Conservation (phyloP, 2,113 vertebrate species). For the Bombycilla garrulus region DNA sequence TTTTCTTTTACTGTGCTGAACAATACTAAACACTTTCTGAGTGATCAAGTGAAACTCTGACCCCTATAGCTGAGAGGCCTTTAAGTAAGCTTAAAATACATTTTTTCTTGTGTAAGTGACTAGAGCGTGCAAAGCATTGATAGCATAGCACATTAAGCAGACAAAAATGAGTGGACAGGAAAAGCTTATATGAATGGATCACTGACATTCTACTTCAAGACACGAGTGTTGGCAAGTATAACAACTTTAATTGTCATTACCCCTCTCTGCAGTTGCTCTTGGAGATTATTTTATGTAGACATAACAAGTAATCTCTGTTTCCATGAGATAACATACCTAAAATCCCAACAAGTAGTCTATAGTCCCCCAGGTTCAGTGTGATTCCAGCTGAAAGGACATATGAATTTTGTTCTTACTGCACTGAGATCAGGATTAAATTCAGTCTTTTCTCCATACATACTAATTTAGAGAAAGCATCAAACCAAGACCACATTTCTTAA, state of each 20-base stretch:
- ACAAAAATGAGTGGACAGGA: neutral
- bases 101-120: neutral
- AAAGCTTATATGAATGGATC: neutral
- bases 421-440: neutral
- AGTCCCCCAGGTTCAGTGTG: neutral
- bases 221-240: accelerated
- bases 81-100: neutral
- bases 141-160: neutral
- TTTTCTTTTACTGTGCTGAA: neutral
- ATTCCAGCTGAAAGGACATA: neutral
- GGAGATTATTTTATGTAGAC: neutral
- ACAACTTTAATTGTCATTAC: neutral
- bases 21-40: neutral
- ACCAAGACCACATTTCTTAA: neutral
- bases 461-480: neutral
- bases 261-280: neutral
- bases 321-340: neutral
- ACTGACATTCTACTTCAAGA: neutral
- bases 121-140: neutral
- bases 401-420: neutral
- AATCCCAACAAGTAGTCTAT: neutral
- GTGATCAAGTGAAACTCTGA: neutral
- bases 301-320: neutral
- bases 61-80: neutral
- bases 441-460: neutral